A percentile compares a stretch with the other conserved stretches of the same genome.
These are phyloP conservation scores for Bombus picipes DNA, from an alignment of 1,140 invertebrate genomes.

Conservation along the genomic window DNA sequence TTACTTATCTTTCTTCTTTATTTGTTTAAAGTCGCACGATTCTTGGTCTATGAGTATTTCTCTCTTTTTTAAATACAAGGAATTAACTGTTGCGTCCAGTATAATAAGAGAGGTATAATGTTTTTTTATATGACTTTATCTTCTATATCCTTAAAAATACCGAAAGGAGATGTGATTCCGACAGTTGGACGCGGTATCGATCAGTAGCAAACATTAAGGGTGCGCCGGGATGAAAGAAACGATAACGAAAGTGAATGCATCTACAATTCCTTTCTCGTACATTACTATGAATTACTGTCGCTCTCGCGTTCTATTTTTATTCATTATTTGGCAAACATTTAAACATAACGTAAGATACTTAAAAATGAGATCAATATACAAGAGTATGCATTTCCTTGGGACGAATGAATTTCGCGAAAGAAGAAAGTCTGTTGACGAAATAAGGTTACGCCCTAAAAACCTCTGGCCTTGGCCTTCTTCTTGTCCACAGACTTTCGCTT, in stretches of 20 bases:
- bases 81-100: too few relatives aligned
- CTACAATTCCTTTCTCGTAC: neutral
- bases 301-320: neutral
- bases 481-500: neutral
- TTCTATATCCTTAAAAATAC: neutral
- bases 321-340: neutral
- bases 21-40: neutral
- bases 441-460: slow-evolving; percentile 60
- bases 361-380: neutral
- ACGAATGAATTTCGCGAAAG: neutral
- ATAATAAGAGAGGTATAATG: neutral
- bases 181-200: slow-evolving; percentile 43
- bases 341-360: neutral
- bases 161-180: slow-evolving; percentile 12
- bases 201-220: slow-evolving; percentile 13
- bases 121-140: neutral
- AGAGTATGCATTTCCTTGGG: neutral
- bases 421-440: slow-evolving; percentile 21
- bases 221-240: neutral
- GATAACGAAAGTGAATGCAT: slow-evolving; percentile 7
- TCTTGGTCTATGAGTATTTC: too few relatives aligned
- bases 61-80: too few relatives aligned
- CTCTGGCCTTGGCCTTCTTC: slow-evolving; percentile 69
- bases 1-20: neutral
- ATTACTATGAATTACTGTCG: neutral